Conservation (phyloP, 2,888 invertebrate species). For the Octodonta nipae region DNA sequence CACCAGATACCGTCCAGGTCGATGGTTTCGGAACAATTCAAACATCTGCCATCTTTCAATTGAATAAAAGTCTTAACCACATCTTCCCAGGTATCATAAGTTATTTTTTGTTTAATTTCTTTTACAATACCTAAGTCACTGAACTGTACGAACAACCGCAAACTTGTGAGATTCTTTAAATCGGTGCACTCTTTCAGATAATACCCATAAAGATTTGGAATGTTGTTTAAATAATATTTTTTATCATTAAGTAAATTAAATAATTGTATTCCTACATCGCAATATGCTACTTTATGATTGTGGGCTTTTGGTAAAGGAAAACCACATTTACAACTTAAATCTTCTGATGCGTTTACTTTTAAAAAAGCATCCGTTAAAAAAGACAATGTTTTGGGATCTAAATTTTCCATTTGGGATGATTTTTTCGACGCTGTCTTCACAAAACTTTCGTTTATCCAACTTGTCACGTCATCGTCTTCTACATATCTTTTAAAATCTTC, state of each 20-base stretch:
- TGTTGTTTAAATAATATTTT: conserved; percentile 41
- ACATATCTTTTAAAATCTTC: conserved; percentile 23
- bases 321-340: conserved; percentile 44
- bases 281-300: conserved; percentile 38
- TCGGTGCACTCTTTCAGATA: conserved; percentile 39
- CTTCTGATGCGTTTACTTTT: conserved; percentile 39
- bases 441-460: conserved; percentile 31
- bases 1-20: conserved; percentile 39
- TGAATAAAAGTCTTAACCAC: conserved; percentile 42
- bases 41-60: conserved; percentile 44
- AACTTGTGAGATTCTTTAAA: conserved; percentile 39
- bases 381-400: conserved; percentile 11
- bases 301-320: conserved; percentile 43
- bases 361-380: conserved; percentile 45
- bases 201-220: conserved; percentile 52
- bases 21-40: conserved; percentile 45
- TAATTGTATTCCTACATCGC: conserved; percentile 43
- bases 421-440: conserved; percentile 24
- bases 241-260: conserved; percentile 24
- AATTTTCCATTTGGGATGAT: conserved; percentile 7
- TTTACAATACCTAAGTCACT: conserved; percentile 44
- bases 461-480: conserved; percentile 16
- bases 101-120: conserved; percentile 41
- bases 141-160: conserved; percentile 48
- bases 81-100: conserved; percentile 46